Base-by-base conservation (phyloP, 1,140 invertebrate genomes). In the Gryon sp. region DNA sequence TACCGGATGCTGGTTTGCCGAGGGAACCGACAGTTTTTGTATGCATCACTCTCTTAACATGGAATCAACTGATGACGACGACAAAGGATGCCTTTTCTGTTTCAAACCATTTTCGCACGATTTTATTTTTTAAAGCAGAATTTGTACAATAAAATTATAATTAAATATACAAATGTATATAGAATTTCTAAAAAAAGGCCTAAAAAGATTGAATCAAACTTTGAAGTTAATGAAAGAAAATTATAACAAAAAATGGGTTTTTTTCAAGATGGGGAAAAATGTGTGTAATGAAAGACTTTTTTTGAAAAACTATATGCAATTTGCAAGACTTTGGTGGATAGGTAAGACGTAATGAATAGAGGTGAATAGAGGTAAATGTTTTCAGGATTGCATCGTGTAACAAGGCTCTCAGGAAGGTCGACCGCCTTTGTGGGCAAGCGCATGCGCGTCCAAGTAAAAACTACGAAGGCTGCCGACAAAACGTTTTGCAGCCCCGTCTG, bases 381-480 rank as follows among this genome's bases (percentile, higher is more conserved):
- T 80, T 84, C 78, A 84, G 76, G 78, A 80, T 68, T 60, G 79
- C 60, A 77, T 79, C 60, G 77, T 79, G 76, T 81, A 81, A 76
- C 84, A 85, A 85, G 83, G 82, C 80, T 82, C 82, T 73, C 74
- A 83, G 80, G 84, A 84, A 85, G 84, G 84, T 84, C 84, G 81
- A 82, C 76, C 57, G 82, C 80, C 80, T 82, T 80, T 75, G 78
- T 72, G 69, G n/a, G 72, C 66, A 55, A 50, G 78, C 73, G 78
- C 76, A 78, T 75, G 76, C 78, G 73, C 72, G 65, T 7, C 68
- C 65, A 68, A 59, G 81, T 78, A 78, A 65, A 75, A 70, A 65
- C 43, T 32, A 63, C 63, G 63, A 52, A 65, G 59, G 45, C 43
- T 76, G 43, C 69, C 57, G 45, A 57, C 65, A 66, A 79, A 79